Evolutionary conservation across 1,140 invertebrate species (phyloP).

Genomic region (Palaemon carinicauda): DNA sequence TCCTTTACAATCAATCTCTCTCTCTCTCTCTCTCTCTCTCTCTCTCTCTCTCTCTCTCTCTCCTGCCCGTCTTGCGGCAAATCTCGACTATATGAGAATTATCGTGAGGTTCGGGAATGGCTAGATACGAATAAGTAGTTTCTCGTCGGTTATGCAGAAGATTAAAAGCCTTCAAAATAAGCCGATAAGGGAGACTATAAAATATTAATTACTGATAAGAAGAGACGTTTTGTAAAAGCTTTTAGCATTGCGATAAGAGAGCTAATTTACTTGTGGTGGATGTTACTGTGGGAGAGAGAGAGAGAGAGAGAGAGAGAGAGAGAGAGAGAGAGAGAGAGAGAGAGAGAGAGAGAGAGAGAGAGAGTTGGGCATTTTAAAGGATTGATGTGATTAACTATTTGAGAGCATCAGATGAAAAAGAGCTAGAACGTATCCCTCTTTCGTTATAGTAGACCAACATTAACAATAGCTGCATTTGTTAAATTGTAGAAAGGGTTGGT

Average conservation of each 20-base stretch:
- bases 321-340: conserved; percentile 7
- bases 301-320: not conserved
- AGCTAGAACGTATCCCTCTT: too few relatives aligned
- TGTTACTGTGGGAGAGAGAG: not conserved
- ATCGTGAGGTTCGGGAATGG: not conserved
- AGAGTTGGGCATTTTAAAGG: not conserved
- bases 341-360: not conserved
- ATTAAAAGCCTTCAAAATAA: not conserved
- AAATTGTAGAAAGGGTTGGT: too few relatives aligned
- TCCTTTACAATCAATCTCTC: not conserved
- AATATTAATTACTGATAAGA: conserved; percentile 27
- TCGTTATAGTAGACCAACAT: too few relatives aligned
- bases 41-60: not conserved
- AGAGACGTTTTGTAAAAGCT: not conserved
- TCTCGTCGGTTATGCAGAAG: not conserved
- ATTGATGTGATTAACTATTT: too few relatives aligned
- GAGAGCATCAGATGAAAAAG: too few relatives aligned
- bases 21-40: not conserved
- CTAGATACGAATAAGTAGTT: not conserved
- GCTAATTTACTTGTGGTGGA: not conserved
- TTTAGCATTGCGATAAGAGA: conserved; percentile 4
- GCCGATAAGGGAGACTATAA: not conserved
- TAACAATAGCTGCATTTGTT: too few relatives aligned
- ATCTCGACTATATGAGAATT: too few relatives aligned
- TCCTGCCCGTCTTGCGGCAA: not conserved